phyloP scores from a whole-genome alignment of 2,113 vertebrate species.

The Bettongia penicillata region DNA sequence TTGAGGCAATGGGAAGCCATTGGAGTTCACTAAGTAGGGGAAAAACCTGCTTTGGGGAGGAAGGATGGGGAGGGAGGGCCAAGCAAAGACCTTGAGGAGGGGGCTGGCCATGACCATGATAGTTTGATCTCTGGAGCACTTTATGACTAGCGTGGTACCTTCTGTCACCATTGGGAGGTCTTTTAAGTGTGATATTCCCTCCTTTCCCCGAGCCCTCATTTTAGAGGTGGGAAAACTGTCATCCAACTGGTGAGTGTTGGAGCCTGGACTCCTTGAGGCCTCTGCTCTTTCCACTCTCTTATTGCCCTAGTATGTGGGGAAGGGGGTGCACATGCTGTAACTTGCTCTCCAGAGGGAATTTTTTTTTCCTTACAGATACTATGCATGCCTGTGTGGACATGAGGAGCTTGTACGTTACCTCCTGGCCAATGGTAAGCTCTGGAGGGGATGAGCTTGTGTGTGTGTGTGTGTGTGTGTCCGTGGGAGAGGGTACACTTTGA shows the following conservation, averaged over 20 bases:
- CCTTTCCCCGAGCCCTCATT: not conserved
- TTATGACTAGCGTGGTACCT: not conserved
- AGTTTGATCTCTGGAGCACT: not conserved
- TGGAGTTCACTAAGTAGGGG: not conserved
- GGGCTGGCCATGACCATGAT: too few species aligned
- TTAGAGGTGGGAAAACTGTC: not conserved
- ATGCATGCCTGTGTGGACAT: conserved; percentile 96
- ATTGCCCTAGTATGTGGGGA: not conserved
- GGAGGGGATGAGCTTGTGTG: not conserved
- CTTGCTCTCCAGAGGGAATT: not conserved
- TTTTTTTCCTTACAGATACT: conserved; percentile 87
- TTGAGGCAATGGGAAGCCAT: not conserved
- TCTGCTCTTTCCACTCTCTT: not conserved
- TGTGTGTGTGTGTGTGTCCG: fast-evolving
- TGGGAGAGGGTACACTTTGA: not conserved
- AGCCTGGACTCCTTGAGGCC: not conserved
- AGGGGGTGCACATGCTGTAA: not conserved
- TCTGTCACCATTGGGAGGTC: not conserved
- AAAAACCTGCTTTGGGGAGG: not conserved
- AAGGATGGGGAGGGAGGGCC: not conserved
- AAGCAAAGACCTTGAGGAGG: not conserved
- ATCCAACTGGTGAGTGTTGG: not conserved
- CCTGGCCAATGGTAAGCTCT: conserved; percentile 92
- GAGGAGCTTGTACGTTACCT: conserved; percentile 97
- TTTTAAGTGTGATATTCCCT: not conserved